A percentile compares a stretch with the other conserved stretches of the same genome.
phyloP scores from a whole-genome alignment of 2,888 invertebrate genomes.

The Drosophila birchii region DNA sequence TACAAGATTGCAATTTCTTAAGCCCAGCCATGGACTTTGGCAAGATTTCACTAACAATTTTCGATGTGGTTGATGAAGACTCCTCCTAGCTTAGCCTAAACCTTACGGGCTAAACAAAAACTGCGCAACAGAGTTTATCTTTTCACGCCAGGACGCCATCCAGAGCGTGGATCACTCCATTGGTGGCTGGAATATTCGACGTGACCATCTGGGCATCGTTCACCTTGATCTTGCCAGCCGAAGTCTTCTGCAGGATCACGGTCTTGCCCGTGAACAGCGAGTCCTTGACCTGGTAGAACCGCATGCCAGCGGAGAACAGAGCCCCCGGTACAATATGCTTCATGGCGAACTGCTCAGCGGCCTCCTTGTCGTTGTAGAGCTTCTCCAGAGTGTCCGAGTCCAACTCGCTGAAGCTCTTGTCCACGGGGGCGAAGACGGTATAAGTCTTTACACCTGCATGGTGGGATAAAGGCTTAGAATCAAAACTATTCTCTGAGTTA shows the following conservation, averaged over 20 bases:
- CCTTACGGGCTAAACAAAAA: constrained; percentile 53
- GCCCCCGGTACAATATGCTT: constrained; percentile 91
- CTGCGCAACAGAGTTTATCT: constrained; percentile 42
- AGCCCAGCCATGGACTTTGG: constrained; percentile 54
- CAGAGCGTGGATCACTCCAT: constrained; percentile 94
- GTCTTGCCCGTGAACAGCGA: constrained; percentile 91
- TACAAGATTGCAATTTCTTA: constrained; percentile 54
- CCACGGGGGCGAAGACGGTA: constrained; percentile 94
- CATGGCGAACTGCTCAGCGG: constrained; percentile 90
- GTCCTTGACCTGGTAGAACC: constrained; percentile 93
- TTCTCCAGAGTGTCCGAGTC: constrained; percentile 87
- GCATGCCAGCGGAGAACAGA: constrained; percentile 93
- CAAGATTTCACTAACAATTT: constrained; percentile 76
- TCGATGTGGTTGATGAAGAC: constrained; percentile 52
- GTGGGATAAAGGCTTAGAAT: too few relatives aligned
- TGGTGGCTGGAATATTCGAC: constrained; percentile 94
- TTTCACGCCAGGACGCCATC: constrained; percentile 88
- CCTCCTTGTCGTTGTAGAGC: constrained; percentile 87
- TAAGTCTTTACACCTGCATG: constrained; percentile 91
- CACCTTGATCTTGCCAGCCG: constrained; percentile 91
- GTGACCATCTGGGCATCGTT: constrained; percentile 93
- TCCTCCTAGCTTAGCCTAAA: constrained; percentile 49
- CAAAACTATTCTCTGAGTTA: too few relatives aligned
- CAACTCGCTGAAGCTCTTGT: constrained; percentile 90
- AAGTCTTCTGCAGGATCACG: constrained; percentile 91